Evolutionary conservation across 2,888 invertebrate genomes (phyloP), one percentile per base, ranked within the genome.

Genomic region (Cryptus armator): DNA sequence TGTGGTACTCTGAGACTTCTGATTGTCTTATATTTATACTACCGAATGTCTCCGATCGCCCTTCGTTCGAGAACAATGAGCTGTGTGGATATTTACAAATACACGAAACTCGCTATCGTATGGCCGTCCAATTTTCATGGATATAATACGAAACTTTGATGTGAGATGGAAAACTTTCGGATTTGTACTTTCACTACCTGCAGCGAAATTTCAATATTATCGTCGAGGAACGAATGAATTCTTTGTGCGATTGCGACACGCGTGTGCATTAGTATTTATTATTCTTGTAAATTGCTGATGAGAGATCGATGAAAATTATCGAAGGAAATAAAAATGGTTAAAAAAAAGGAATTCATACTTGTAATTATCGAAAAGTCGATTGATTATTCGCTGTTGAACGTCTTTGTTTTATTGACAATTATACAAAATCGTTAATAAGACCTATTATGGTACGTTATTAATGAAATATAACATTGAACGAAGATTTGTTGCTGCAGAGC

Each of bases 21-120:
- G 24, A 67, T 10, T 9, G 48, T 24, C 76, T 76, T 76, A 76
- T 76, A 76, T 76, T 76, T 76, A 76, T 76, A 76, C 53, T 24
- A 53, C 12, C 19, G 6, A 37, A 29, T 12, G 24, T 16, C 68
- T 46, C 46, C 16, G 56, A n/a, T 1, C 16, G 32, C 68, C 46
- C 78, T 78, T 48, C 37, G 64, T 44, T 51, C 64, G 67, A 37
- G 32, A 67, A 59, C 66, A 72, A 72, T 53, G n/a, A 43, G 44
- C 53, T 32, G 16, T n/a, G 29, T 19, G 3, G 43, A 4, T 44
- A 53, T 48, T 37, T 56, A 19, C 62, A 37, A 43, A 67, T 9
- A 74, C 46, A 80, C 43, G 16, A 71, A 67, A 62, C 5, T 32
- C 24, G n/a, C 51, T 24, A 53, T 43, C n/a, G 5, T 24, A 64